A percentile compares a stretch with the other conserved stretches of the same genome.
Conservation (phyloP, 2,888 invertebrate species). For the Agonopterix alstromeriana region DNA sequence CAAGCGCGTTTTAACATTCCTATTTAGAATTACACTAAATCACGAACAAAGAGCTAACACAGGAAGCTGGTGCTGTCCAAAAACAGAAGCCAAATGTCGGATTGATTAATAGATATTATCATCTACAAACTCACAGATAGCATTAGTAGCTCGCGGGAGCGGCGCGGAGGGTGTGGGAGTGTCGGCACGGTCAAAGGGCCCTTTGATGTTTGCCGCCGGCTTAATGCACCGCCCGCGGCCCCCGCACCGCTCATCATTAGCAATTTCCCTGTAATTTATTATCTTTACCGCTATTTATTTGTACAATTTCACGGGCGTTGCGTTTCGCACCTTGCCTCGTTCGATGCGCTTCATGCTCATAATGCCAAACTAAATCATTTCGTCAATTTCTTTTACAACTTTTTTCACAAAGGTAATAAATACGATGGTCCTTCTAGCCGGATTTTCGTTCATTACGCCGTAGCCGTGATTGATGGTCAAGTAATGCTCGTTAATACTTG, state of each 20-base stretch:
- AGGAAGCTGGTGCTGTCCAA: conserved; percentile 18
- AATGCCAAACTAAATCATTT: background rate
- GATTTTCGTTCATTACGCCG: conserved; percentile 7
- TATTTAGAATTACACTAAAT: background rate
- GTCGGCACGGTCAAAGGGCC: conserved; percentile 75
- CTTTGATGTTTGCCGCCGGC: conserved; percentile 77
- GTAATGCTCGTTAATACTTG: conserved; percentile 3
- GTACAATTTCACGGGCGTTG: conserved; percentile 62
- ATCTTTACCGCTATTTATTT: conserved; percentile 75
- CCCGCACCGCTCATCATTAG: conserved; percentile 73
- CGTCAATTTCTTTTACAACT: background rate
- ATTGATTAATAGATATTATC: conserved; percentile 62
- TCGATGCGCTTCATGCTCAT: background rate
- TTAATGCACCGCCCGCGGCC: conserved; percentile 73
- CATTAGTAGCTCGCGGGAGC: conserved; percentile 24
- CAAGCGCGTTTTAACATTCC: no score
- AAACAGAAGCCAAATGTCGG: conserved; percentile 39
- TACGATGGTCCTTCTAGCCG: conserved; percentile 10
- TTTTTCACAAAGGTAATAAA: background rate
- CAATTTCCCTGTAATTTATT: conserved; percentile 76
- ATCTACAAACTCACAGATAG: conserved; percentile 11
- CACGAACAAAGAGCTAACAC: conserved; percentile 12
- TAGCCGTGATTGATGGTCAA: conserved; percentile 2
- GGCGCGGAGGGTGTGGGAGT: conserved; percentile 60
- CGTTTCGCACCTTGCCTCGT: conserved; percentile 37